A percentile compares a stretch with the other conserved stretches of the same genome.
These are phyloP conservation scores for Neosalanx taihuensis DNA, from an alignment of 2,797 vertebrate genomes.

Conservation along the genomic window DNA sequence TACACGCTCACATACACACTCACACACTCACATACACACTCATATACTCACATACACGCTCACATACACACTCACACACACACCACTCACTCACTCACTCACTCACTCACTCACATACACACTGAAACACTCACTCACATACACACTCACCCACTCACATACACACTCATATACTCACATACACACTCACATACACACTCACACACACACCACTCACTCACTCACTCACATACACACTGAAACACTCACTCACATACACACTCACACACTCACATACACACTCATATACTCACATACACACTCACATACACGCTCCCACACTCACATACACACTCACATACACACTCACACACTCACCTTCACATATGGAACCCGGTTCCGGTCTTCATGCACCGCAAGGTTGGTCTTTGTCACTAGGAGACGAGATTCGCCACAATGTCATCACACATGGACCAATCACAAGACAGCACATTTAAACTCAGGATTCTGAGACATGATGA, in stretches of 20 bases:
- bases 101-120: background rate
- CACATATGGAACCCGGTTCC: constrained; percentile 91
- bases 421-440: background rate
- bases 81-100: background rate
- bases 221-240: background rate
- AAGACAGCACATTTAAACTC: background rate
- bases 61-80: background rate
- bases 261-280: constrained; percentile 14
- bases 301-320: background rate
- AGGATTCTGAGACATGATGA: too few relatives aligned
- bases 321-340: background rate
- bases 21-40: constrained; percentile 11
- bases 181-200: constrained; percentile 10
- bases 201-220: background rate
- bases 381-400: constrained; percentile 92
- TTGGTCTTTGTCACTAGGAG: constrained; percentile 90
- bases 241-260: background rate
- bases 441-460: background rate
- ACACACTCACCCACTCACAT: constrained; percentile 62
- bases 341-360: constrained; percentile 77
- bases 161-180: background rate
- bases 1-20: background rate
- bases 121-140: constrained; percentile 78
- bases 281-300: constrained; percentile 10
- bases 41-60: background rate